phyloP scores from a whole-genome alignment of 2,888 invertebrate species.

The Andrena praecox region DNA sequence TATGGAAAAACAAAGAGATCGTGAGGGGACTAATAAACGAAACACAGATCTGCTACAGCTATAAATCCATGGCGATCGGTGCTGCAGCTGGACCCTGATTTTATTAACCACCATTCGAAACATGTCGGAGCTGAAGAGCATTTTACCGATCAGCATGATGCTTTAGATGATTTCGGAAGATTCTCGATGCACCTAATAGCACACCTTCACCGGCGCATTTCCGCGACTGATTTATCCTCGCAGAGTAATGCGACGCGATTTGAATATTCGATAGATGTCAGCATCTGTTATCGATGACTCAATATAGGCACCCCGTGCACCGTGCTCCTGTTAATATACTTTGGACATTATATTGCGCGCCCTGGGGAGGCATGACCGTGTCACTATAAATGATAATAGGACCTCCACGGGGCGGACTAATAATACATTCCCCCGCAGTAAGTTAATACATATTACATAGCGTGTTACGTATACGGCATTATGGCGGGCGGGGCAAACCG shows the following conservation, averaged over 20 bases:
- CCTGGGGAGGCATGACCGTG: conserved; percentile 49
- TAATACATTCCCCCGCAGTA: conserved; percentile 56
- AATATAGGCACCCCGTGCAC: conserved; percentile 25
- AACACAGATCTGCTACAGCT: too few relatives aligned
- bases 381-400: conserved; percentile 63
- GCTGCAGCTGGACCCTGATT: too few relatives aligned
- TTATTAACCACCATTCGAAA: too few relatives aligned
- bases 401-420: conserved; percentile 34
- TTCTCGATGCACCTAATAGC: too few relatives aligned
- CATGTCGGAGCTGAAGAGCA: too few relatives aligned
- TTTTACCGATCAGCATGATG: too few relatives aligned
- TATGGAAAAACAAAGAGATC: neutral
- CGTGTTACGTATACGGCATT: conserved; percentile 48
- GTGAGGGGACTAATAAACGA: neutral
- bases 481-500: conserved; percentile 45
- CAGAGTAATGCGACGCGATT: conserved; percentile 27
- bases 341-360: conserved; percentile 53
- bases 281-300: conserved; percentile 53
- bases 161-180: too few relatives aligned
- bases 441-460: conserved; percentile 59
- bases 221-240: conserved; percentile 18
- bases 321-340: conserved; percentile 52
- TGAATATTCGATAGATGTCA: conserved; percentile 60
- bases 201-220: too few relatives aligned
- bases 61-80: too few relatives aligned